A percentile compares a stretch with the other conserved stretches of the same genome.
Conservation (phyloP, 2,888 invertebrate species). For the Ceratothoa steindachneri region DNA sequence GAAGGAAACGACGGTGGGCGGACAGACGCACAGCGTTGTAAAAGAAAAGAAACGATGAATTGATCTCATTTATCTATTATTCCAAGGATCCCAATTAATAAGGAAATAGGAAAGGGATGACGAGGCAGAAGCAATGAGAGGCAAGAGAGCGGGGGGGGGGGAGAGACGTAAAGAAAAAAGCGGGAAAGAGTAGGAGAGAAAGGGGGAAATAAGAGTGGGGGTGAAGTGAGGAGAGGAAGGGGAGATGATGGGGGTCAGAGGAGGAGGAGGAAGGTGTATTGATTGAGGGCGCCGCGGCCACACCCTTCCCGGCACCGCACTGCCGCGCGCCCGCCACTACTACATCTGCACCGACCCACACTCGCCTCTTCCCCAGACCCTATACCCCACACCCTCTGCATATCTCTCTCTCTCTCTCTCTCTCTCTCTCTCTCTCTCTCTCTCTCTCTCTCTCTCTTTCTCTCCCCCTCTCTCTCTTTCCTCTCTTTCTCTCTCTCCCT, state of each 20-base stretch:
- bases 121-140: too few relatives aligned
- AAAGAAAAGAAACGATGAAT: too few relatives aligned
- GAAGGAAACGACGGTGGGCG: too few relatives aligned
- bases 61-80: too few relatives aligned
- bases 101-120: too few relatives aligned
- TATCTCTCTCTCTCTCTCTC: not conserved
- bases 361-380: not conserved
- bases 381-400: not conserved
- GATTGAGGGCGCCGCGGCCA: slow-evolving; percentile 10
- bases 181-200: not conserved
- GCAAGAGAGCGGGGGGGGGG: too few relatives aligned
- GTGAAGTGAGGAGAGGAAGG: not conserved
- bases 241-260: not conserved
- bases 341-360: not conserved
- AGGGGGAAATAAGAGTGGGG: not conserved
- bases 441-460: not conserved
- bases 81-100: too few relatives aligned
- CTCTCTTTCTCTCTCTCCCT: not conserved
- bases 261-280: not conserved
- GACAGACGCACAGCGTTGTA: too few relatives aligned
- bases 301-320: slow-evolving; percentile 12
- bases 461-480: not conserved
- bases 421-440: not conserved
- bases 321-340: not conserved
- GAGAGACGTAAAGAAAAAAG: too few relatives aligned